A percentile compares a stretch with the other conserved stretches of the same genome.
Conservation (phyloP, 2,113 vertebrate genomes). For the Centropus bengalensis region DNA sequence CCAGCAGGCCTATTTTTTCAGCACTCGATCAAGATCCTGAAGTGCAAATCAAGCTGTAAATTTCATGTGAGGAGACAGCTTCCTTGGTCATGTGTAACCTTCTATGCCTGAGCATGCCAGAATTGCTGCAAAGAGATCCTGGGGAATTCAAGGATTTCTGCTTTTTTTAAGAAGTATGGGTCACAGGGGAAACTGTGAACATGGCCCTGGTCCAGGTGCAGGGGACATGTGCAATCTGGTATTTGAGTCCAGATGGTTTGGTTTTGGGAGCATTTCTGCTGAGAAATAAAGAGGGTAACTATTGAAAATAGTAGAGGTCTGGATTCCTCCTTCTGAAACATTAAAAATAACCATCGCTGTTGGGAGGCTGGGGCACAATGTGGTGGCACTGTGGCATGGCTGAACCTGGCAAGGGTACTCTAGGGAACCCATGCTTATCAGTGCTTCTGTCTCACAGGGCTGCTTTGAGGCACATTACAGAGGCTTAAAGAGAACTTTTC, state of each 20-base stretch:
- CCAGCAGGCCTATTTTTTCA: neutral
- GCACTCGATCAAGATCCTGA: neutral
- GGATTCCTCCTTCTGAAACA: neutral
- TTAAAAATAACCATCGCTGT: neutral
- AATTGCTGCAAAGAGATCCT: neutral
- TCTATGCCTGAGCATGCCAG: neutral
- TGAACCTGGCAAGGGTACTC: neutral
- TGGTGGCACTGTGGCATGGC: accelerated
- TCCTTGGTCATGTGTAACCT: accelerated
- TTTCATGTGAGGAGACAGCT: neutral
- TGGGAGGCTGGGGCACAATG: neutral
- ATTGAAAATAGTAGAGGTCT: neutral
- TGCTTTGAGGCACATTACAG: neutral
- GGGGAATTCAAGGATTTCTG: neutral
- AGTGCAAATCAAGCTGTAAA: neutral
- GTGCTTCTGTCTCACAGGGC: neutral
- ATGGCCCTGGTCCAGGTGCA: neutral
- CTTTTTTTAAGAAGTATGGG: neutral
- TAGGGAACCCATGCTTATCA: neutral
- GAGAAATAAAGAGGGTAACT: neutral
- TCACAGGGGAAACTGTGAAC: neutral
- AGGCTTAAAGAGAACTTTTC: neutral
- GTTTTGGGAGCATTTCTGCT: neutral
- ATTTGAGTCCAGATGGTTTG: neutral
- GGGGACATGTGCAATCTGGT: accelerated